A percentile compares a stretch with the other conserved stretches of the same genome.
Evolutionary conservation across 2,888 invertebrate species (phyloP).

Genomic region (Microplitis manilae): DNA sequence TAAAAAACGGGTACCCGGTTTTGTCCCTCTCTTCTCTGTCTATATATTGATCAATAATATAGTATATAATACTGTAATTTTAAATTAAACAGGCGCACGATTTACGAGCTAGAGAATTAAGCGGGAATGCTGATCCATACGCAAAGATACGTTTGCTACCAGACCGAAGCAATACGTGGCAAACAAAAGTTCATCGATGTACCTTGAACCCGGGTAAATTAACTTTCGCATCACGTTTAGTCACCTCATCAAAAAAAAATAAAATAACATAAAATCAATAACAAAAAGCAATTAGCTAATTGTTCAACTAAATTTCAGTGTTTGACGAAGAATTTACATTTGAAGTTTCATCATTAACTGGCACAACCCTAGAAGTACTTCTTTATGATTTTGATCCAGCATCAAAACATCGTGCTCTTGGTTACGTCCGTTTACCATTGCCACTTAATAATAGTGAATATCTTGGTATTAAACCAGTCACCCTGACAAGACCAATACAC

Average conservation of each 20-base stretch:
- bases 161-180: slow-evolving; percentile 77
- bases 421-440: slow-evolving; percentile 75
- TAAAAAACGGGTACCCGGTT: too few relatives aligned
- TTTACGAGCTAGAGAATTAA: slow-evolving; percentile 75
- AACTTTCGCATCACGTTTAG: neutral
- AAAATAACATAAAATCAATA: neutral
- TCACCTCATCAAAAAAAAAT: too few relatives aligned
- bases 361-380: slow-evolving; percentile 76
- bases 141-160: slow-evolving; percentile 78
- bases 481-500: slow-evolving; percentile 75
- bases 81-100: slow-evolving; percentile 73
- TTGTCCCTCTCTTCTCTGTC: neutral
- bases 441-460: slow-evolving; percentile 73
- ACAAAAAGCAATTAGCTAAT: slow-evolving; percentile 24
- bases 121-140: slow-evolving; percentile 79
- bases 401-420: slow-evolving; percentile 78
- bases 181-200: slow-evolving; percentile 78
- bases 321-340: slow-evolving; percentile 82
- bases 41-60: neutral
- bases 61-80: neutral
- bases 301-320: slow-evolving; percentile 66
- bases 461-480: slow-evolving; percentile 73
- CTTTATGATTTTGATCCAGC: slow-evolving; percentile 80
- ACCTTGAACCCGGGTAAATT: slow-evolving; percentile 77
- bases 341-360: slow-evolving; percentile 75